Evolutionary conservation across 2,113 vertebrate species (phyloP).

Genomic region (Cervus canadensis): DNA sequence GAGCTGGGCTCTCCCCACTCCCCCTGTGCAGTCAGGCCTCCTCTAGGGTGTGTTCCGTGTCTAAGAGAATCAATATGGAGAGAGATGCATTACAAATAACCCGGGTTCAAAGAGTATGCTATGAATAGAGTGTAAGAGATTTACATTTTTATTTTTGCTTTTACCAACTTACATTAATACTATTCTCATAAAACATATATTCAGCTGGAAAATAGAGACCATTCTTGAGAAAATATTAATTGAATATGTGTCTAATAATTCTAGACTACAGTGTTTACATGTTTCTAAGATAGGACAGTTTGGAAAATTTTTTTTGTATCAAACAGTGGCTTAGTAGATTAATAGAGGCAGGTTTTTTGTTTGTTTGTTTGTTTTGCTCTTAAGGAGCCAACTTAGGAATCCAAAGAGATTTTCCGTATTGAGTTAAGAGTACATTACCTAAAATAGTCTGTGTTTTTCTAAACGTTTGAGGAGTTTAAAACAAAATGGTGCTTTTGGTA

Average conservation of each 20-base stretch:
- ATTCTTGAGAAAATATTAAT: neutral
- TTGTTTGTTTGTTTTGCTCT: neutral
- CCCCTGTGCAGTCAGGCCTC: too few relatives aligned
- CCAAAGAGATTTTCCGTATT: neutral
- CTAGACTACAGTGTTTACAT: neutral
- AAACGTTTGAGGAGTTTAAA: neutral
- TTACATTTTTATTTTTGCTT: neutral
- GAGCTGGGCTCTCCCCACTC: too few relatives aligned
- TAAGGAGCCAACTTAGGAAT: neutral
- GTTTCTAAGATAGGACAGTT: too few relatives aligned
- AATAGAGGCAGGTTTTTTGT: neutral
- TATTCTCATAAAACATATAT: neutral
- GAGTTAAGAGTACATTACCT: neutral
- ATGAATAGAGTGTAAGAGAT: neutral
- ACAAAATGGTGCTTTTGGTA: too few relatives aligned
- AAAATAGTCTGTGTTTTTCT: too few relatives aligned
- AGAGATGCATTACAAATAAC: neutral
- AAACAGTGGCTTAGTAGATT: neutral
- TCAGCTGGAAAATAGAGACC: neutral
- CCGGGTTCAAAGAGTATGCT: too few relatives aligned
- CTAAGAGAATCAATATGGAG: too few relatives aligned
- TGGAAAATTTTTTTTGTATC: neutral
- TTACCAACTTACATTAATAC: neutral
- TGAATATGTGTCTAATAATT: neutral
- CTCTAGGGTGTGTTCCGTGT: too few relatives aligned